Base-by-base conservation (phyloP, 2,797 vertebrate species). In the Mormyrops boulengeri region DNA sequence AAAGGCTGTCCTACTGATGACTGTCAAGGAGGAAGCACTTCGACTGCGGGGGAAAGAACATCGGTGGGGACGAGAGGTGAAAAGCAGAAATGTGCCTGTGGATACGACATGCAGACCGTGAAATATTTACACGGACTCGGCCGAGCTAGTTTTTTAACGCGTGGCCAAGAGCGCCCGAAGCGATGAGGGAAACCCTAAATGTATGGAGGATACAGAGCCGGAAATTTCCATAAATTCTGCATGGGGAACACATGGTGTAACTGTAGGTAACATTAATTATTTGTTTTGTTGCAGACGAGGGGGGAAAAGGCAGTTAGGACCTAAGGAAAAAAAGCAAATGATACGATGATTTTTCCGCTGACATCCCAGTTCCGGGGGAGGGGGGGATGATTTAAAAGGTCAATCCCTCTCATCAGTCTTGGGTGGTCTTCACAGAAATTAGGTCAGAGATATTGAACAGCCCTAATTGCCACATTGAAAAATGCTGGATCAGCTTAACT, bases 1-100 rank as follows among this genome's bases (percentile, higher is more conserved):
- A 91, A 91, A 89, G 93, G 89, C 92, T 90, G 89, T 93, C 92
- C 95, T 96, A 93, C 96, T 96, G 96, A 96, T 96, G 96, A 95
- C 96, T 96, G 92, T 95, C 93, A 66, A 52, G 55, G 19, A 38
- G 47, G 82, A 50, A 49, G 26, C 49, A 2, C 30, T 85, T 49
- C 19, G 3, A 22, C 82, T 85, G 44, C 44, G 8, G 60, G n/a
- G 66, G 55, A 19, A 87, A 3, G n/a, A 60, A 7, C 49, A 44
- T 85, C 38, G 57, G 60, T 9, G 77, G 77, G 19, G 50, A 60
- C 14, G 26, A 38, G 44, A 49, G 53, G 77, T 47, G 80, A 85
- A 60, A 30, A 85, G 41, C 17, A 89, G n/a, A 2, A 11, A 66
- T 26, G 7, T 3, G 52, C 53, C 41, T 38, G 82, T 60, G 77